Conservation (phyloP, 2,113 vertebrate genomes). For the Dipodomys stephensi region DNA sequence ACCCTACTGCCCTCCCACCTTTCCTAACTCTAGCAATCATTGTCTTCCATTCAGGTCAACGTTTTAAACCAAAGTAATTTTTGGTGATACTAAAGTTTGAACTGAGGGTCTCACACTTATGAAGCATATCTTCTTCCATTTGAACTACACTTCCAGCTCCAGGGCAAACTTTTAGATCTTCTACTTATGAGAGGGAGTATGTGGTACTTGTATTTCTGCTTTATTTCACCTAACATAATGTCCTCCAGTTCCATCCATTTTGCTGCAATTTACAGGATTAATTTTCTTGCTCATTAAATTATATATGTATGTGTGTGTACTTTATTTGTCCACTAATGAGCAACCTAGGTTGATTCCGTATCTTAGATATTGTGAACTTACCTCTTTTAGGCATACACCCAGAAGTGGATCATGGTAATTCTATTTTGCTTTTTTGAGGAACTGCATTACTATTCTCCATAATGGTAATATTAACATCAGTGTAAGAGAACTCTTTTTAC, state of each 20-base stretch:
- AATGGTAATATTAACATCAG: not conserved
- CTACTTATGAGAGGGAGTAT: not conserved
- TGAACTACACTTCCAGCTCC: no score
- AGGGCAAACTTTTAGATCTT: not conserved
- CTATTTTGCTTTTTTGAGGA: not conserved
- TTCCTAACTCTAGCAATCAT: not conserved
- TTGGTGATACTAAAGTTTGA: no score
- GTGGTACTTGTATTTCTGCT: not conserved
- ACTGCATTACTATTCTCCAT: constrained; percentile 1
- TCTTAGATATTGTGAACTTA: not conserved
- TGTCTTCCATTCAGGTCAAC: not conserved
- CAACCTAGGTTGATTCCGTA: not conserved
- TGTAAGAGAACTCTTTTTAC: not conserved
- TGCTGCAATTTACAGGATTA: not conserved
- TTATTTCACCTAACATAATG: not conserved
- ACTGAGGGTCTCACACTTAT: no score
- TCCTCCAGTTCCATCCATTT: not conserved
- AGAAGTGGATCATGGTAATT: not conserved
- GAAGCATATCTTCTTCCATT: no score
- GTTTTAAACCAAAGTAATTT: not conserved
- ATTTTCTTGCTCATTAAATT: no score
- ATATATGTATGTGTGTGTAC: no score
- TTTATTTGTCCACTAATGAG: not conserved
- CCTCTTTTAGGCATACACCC: not conserved
- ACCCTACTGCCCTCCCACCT: not conserved